phyloP scores from a whole-genome alignment of 2,113 vertebrate species.

The Capra hircus region DNA sequence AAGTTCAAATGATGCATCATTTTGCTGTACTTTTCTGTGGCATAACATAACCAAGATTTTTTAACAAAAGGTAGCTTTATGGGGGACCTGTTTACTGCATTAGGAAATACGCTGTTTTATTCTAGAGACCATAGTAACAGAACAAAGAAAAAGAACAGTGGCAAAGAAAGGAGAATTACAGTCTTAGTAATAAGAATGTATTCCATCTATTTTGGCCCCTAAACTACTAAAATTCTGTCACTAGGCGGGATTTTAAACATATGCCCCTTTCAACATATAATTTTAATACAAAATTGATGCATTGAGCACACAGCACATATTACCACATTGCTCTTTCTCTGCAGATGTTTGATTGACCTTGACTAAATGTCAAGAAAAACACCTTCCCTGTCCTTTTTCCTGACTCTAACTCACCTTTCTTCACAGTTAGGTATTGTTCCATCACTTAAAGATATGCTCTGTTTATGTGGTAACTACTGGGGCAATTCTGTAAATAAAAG shows the following conservation, averaged over 20 bases:
- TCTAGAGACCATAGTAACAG: conserved; percentile 19
- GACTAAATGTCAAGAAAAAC: conserved; percentile 64
- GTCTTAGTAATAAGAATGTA: conserved; percentile 42
- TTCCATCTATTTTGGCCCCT: conserved; percentile 25
- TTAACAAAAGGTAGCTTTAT: conserved; percentile 14
- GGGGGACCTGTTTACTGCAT: conserved; percentile 10
- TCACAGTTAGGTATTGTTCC: conserved; percentile 45
- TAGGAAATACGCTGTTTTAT: background rate
- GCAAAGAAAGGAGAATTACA: conserved; percentile 21
- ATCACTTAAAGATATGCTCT: background rate
- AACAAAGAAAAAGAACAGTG: background rate
- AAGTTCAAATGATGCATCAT: background rate
- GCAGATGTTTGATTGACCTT: conserved; percentile 66
- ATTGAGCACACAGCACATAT: conserved; percentile 44
- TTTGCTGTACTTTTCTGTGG: background rate
- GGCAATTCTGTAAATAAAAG: background rate
- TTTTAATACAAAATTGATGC: conserved; percentile 67
- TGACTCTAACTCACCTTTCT: conserved; percentile 27
- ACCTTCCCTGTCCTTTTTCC: conserved; percentile 42
- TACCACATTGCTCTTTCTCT: conserved; percentile 55
- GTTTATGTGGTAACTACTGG: conserved; percentile 11
- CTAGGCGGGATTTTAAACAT: conserved; percentile 53
- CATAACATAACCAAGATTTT: background rate
- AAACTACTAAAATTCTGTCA: conserved; percentile 48
- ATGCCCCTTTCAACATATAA: conserved; percentile 47